Conservation (phyloP, 2,797 vertebrate genomes). For the Crenuchus spilurus region DNA sequence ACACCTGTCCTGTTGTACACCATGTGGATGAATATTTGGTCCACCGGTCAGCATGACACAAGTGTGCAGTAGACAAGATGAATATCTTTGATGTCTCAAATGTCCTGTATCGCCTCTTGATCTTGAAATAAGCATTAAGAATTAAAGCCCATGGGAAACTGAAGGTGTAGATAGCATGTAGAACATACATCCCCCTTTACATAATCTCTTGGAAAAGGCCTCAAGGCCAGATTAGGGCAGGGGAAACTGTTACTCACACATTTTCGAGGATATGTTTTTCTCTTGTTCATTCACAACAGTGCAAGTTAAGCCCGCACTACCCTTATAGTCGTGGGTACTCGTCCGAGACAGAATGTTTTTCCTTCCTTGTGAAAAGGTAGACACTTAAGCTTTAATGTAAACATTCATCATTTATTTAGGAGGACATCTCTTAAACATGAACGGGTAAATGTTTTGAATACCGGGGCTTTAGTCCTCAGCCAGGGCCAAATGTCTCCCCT, state of each 20-base stretch:
- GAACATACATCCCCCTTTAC: slow-evolving; percentile 45
- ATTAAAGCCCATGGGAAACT: slow-evolving; percentile 48
- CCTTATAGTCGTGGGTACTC: slow-evolving; percentile 67
- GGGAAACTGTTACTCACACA: background rate
- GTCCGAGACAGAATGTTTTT: slow-evolving; percentile 75
- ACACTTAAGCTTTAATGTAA: slow-evolving; percentile 75
- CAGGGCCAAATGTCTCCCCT: slow-evolving; percentile 73
- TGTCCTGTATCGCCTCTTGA: slow-evolving; percentile 50
- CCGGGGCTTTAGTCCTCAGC: slow-evolving; percentile 69
- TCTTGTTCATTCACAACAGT: background rate
- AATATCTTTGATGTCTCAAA: slow-evolving; percentile 51
- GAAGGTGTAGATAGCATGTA: slow-evolving; percentile 53
- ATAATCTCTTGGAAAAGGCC: slow-evolving; percentile 38
- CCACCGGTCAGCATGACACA: slow-evolving; percentile 43
- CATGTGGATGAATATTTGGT: slow-evolving; percentile 33
- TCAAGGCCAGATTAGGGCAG: slow-evolving; percentile 22
- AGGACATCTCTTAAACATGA: slow-evolving; percentile 81
- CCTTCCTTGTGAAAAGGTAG: slow-evolving; percentile 75
- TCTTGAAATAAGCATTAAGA: slow-evolving; percentile 59
- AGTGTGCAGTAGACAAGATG: slow-evolving; percentile 52
- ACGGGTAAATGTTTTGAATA: slow-evolving; percentile 78
- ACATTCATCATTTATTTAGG: slow-evolving; percentile 84
- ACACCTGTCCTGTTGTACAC: slow-evolving; percentile 7
- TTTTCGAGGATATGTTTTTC: slow-evolving; percentile 8
- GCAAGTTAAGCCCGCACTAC: slow-evolving; percentile 7